Percentiles rank a stretch among this genome's conserved stretches.
phyloP scores from a whole-genome alignment of 2,797 vertebrate genomes.

The Carcharodon carcharias region DNA sequence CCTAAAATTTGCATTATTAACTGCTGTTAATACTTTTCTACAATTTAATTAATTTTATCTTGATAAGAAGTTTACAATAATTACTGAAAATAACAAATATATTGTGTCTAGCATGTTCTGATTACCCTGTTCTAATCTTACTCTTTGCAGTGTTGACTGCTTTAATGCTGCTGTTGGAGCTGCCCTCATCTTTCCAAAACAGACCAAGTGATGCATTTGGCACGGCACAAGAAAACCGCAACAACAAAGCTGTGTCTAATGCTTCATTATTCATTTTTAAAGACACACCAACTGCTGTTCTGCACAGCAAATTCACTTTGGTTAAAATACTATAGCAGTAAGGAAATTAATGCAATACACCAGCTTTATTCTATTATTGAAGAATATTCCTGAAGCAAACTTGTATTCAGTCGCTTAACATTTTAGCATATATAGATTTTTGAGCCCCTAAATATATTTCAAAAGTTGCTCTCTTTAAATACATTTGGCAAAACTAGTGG shows the following conservation, averaged over 20 bases:
- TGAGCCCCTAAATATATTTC: background rate
- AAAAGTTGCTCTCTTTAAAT: background rate
- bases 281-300: background rate
- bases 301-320: background rate
- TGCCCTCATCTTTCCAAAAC: background rate
- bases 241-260: constrained; percentile 12
- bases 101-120: background rate
- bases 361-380: background rate
- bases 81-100: background rate
- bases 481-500: background rate
- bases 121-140: background rate
- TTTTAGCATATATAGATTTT: background rate
- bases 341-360: background rate
- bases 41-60: background rate
- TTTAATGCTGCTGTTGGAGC: background rate
- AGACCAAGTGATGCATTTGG: constrained; percentile 15
- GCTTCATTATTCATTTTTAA: constrained; percentile 26
- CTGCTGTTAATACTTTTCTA: background rate
- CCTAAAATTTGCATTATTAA: background rate
- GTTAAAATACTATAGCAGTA: background rate
- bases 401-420: background rate
- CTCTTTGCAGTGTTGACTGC: background rate
- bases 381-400: background rate
- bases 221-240: background rate
- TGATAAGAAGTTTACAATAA: constrained; percentile 4